phyloP scores from a whole-genome alignment of 2,888 invertebrate species.

The Standfussiana lucernea region DNA sequence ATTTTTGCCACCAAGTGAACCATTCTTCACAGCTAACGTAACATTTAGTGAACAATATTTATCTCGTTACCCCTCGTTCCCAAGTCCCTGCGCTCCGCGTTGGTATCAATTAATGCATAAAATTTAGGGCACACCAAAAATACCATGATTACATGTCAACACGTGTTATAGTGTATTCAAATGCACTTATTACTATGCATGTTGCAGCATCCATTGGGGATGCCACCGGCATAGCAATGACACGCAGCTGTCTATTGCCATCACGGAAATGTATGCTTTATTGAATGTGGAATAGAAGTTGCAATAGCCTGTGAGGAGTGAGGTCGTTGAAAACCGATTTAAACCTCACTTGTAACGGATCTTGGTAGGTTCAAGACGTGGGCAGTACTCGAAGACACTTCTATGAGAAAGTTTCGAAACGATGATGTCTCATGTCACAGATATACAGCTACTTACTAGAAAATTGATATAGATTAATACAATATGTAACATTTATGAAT shows the following conservation, averaged over 20 bases:
- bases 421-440: background rate
- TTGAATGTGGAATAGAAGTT: conserved; percentile 17
- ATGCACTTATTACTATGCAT: conserved; percentile 60
- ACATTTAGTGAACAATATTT: conserved; percentile 41
- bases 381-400: conserved; percentile 34
- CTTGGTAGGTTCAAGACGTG: conserved; percentile 41
- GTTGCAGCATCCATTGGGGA: conserved; percentile 49
- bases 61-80: conserved; percentile 22
- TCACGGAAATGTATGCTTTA: conserved; percentile 49
- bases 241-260: conserved; percentile 54
- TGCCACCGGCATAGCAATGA: conserved; percentile 50
- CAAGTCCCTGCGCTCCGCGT: conserved; percentile 44
- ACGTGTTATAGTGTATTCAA: conserved; percentile 62
- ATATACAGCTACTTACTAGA: background rate
- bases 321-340: conserved; percentile 60
- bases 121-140: conserved; percentile 60
- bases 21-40: conserved; percentile 20
- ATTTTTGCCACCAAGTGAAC: background rate
- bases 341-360: conserved; percentile 51
- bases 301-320: conserved; percentile 10
- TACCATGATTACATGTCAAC: conserved; percentile 62
- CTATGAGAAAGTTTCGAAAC: conserved; percentile 32
- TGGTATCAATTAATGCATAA: conserved; percentile 57
- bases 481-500: too few relatives aligned
- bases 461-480: background rate